These are phyloP conservation scores for Apostichopus parvimensis DNA, from an alignment of 35 echinoderm and acorn worm genomes.

Conservation along the genomic window DNA sequence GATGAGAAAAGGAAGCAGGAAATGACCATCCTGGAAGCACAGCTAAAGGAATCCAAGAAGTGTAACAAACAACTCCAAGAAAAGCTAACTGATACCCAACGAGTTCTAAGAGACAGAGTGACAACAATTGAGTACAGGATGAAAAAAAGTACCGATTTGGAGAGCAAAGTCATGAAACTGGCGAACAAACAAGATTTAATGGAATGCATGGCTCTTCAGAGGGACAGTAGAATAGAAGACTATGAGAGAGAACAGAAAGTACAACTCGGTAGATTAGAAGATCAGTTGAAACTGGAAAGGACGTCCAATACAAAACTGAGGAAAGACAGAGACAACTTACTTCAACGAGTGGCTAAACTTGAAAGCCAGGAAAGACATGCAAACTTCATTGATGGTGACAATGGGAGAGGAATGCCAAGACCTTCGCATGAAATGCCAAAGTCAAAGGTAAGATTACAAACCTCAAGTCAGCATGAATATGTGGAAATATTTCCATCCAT, in stretches of 20 bases:
- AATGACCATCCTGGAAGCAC: background rate
- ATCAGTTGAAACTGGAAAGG: background rate
- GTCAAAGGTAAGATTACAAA: background rate
- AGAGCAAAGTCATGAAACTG: background rate
- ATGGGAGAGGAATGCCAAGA: background rate
- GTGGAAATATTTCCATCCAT: no score
- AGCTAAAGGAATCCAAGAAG: background rate
- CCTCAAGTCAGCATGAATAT: no score
- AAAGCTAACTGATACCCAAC: background rate
- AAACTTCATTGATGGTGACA: background rate
- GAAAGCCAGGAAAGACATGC: background rate
- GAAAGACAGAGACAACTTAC: background rate
- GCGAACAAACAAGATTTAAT: background rate
- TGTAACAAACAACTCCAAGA: background rate
- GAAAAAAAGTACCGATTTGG: background rate
- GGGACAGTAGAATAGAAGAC: background rate
- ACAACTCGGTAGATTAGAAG: background rate
- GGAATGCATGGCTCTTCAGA: background rate
- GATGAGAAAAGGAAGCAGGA: background rate
- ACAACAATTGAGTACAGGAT: background rate
- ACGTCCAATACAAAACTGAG: background rate
- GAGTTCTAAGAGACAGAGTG: background rate
- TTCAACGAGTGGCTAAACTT: background rate
- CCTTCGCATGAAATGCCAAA: background rate
- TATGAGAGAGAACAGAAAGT: background rate